Evolutionary conservation across 1,140 invertebrate species (phyloP).

Genomic region (Lasaia peninsularis): DNA sequence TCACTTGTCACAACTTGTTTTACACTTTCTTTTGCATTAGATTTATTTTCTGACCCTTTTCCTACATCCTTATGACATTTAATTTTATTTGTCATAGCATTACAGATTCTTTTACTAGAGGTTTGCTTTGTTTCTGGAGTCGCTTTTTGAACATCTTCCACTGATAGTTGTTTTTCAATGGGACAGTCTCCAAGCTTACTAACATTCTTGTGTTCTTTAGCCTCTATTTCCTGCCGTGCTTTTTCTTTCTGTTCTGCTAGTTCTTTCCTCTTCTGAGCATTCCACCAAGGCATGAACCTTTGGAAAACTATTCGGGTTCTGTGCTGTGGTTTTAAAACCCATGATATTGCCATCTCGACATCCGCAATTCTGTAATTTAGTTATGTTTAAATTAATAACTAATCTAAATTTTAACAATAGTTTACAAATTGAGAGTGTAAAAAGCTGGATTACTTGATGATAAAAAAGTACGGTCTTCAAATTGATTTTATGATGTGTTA

Average conservation of each 20-base stretch:
- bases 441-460: no score
- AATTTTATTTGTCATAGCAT: background rate
- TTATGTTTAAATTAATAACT: no score
- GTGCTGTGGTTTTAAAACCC: constrained; percentile 72
- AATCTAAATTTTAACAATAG: no score
- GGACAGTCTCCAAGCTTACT: background rate
- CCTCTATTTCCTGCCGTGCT: constrained; percentile 31
- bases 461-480: no score
- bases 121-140: background rate
- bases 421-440: no score
- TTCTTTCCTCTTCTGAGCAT: constrained; percentile 52
- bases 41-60: background rate
- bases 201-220: constrained; percentile 8
- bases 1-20: background rate
- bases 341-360: constrained; percentile 65
- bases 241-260: constrained; percentile 50
- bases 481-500: no score
- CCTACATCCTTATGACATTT: background rate
- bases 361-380: constrained; percentile 62
- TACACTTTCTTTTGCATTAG: background rate
- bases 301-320: constrained; percentile 64
- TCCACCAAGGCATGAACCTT: constrained; percentile 73
- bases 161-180: background rate
- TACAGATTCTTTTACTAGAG: background rate
- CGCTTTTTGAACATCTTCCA: background rate